Conservation (phyloP, 1,140 invertebrate genomes). For the Achroia grisella region DNA sequence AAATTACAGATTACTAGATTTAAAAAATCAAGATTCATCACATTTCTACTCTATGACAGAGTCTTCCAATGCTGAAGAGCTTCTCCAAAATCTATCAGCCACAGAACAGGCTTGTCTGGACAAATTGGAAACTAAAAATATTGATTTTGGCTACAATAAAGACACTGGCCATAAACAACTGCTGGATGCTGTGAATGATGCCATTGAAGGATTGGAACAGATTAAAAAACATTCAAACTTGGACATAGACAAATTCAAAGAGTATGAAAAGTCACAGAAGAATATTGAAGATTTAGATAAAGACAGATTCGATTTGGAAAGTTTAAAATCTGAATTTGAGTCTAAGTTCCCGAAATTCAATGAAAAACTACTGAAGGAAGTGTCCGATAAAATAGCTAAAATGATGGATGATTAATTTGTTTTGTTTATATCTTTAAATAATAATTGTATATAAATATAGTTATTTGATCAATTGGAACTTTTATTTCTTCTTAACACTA, state of each 20-base stretch:
- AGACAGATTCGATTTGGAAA: conserved; percentile 45
- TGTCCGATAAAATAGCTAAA: conserved; percentile 40
- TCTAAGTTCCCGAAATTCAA: conserved; percentile 43
- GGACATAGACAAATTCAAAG: conserved; percentile 39
- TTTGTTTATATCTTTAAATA: background rate
- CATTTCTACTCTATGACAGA: conserved; percentile 41
- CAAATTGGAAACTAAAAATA: conserved; percentile 47
- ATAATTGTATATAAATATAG: too few species aligned
- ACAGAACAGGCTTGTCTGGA: conserved; percentile 42
- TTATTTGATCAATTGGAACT: too few species aligned
- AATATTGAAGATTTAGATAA: conserved; percentile 34
- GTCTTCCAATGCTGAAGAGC: conserved; percentile 22
- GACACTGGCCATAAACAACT: conserved; percentile 46
- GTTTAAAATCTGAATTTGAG: conserved; percentile 40
- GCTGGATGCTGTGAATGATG: conserved; percentile 50
- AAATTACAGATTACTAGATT: conserved; percentile 42
- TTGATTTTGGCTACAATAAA: conserved; percentile 54
- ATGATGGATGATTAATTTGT: conserved; percentile 24
- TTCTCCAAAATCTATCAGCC: conserved; percentile 23
- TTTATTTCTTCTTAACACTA: too few species aligned
- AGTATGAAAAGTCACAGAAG: conserved; percentile 34
- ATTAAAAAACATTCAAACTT: conserved; percentile 55
- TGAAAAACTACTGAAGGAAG: conserved; percentile 46
- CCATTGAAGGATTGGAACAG: conserved; percentile 43
- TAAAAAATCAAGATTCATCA: conserved; percentile 33